Conservation (phyloP, 2,888 invertebrate species). For the Leucania comma region DNA sequence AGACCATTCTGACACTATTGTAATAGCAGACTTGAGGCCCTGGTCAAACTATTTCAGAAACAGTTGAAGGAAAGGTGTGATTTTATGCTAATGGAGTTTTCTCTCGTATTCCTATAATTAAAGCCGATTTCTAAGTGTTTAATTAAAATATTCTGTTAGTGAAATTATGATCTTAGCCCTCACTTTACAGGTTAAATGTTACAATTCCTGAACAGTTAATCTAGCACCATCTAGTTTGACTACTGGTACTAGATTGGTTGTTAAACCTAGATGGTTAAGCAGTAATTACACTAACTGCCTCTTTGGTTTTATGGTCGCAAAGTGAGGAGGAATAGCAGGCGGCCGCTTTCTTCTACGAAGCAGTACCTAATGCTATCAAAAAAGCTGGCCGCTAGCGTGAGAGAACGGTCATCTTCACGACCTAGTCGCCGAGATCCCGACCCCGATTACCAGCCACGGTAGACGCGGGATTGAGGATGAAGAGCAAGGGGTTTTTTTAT, state of each 20-base stretch:
- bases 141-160: slow-evolving; percentile 1
- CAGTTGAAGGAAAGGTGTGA: neutral
- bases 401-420: too few relatives aligned
- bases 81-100: neutral
- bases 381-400: too few relatives aligned
- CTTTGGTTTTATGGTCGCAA: too few relatives aligned
- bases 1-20: too few relatives aligned
- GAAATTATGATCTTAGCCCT: neutral
- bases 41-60: neutral
- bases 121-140: neutral
- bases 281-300: neutral
- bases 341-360: too few relatives aligned
- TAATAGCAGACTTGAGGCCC: too few relatives aligned
- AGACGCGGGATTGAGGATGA: too few relatives aligned
- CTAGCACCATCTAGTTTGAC: neutral
- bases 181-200: neutral
- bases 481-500: too few relatives aligned
- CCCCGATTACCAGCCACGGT: too few relatives aligned
- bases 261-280: neutral
- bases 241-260: neutral
- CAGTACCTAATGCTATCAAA: too few relatives aligned
- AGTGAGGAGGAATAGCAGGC: too few relatives aligned
- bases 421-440: too few relatives aligned
- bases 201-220: neutral
- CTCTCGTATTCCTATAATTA: neutral